These are phyloP conservation scores for Parochlus steinenii DNA, from an alignment of 2,888 invertebrate species.

Conservation along the genomic window DNA sequence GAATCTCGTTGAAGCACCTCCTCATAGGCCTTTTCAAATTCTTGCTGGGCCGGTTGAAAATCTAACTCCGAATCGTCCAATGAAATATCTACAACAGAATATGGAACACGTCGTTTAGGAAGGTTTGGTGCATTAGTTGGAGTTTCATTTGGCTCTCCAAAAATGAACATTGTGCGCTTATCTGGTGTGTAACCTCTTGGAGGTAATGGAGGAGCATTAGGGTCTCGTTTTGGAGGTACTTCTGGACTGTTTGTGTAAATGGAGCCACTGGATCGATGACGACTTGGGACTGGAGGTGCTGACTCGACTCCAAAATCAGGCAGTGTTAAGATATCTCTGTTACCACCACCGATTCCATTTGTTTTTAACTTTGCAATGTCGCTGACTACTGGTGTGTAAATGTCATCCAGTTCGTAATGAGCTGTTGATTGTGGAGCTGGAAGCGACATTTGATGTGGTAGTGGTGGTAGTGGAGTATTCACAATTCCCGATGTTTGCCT, in stretches of 20 bases:
- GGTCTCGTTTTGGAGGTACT: slow-evolving; percentile 35
- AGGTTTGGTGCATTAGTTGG: slow-evolving; percentile 25
- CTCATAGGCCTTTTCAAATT: too few relatives aligned
- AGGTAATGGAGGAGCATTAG: slow-evolving; percentile 58
- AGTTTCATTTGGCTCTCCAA: neutral
- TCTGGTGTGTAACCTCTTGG: slow-evolving; percentile 49
- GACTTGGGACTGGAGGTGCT: slow-evolving; percentile 42
- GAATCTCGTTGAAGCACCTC: slow-evolving; percentile 22
- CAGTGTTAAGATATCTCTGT: slow-evolving; percentile 9
- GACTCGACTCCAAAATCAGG: slow-evolving; percentile 19
- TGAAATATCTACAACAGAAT: slow-evolving; percentile 33
- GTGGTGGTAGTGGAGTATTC: slow-evolving; percentile 66
- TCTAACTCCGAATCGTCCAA: slow-evolving; percentile 31
- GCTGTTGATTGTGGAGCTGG: slow-evolving; percentile 30
- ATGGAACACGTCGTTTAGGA: slow-evolving; percentile 24
- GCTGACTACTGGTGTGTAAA: slow-evolving; percentile 45
- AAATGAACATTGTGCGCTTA: slow-evolving; percentile 27
- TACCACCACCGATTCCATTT: slow-evolving; percentile 4
- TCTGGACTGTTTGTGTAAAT: slow-evolving; percentile 28
- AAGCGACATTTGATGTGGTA: slow-evolving; percentile 54
- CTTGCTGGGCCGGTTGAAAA: too few relatives aligned
- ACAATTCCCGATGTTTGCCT: slow-evolving; percentile 64
- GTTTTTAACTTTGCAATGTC: slow-evolving; percentile 27
- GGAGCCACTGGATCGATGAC: slow-evolving; percentile 42
- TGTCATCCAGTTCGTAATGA: slow-evolving; percentile 42